Evolutionary conservation across 2,113 vertebrate species (phyloP).

Genomic region (Pogonocichla stellata): DNA sequence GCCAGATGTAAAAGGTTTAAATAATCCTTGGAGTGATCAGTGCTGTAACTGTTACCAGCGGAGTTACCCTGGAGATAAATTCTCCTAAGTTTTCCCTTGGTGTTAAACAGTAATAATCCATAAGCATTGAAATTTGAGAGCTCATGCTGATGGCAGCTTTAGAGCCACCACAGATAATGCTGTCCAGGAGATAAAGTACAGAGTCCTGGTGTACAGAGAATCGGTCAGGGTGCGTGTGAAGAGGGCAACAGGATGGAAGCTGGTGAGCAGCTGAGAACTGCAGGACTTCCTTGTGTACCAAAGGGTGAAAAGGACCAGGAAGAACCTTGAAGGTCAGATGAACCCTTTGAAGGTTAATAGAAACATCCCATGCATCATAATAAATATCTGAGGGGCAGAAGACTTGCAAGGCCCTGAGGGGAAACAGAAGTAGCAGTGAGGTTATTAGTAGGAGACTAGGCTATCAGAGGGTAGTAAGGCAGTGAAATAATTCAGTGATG

Average conservation of each 20-base stretch:
- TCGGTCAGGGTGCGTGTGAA: background rate
- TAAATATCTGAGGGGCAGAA: background rate
- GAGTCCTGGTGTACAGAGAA: background rate
- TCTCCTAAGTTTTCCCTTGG: background rate
- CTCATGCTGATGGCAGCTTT: background rate
- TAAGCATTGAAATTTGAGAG: background rate
- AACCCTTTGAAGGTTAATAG: background rate
- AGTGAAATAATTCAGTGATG: background rate
- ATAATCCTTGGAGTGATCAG: background rate
- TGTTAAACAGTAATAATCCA: background rate
- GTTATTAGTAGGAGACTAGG: background rate
- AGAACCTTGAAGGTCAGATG: background rate
- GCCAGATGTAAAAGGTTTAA: background rate
- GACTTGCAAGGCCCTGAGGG: background rate
- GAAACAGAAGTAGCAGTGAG: background rate
- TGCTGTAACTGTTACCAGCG: background rate
- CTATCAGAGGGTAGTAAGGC: background rate
- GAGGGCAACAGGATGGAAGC: background rate
- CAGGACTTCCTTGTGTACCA: background rate
- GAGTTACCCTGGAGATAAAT: background rate
- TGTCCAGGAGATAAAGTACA: background rate
- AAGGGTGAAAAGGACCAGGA: background rate
- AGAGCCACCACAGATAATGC: background rate
- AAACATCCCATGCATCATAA: background rate
- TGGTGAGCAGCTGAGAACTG: conserved; percentile 22